Conservation (phyloP, 2,888 invertebrate genomes). For the Eremobia ochroleuca region DNA sequence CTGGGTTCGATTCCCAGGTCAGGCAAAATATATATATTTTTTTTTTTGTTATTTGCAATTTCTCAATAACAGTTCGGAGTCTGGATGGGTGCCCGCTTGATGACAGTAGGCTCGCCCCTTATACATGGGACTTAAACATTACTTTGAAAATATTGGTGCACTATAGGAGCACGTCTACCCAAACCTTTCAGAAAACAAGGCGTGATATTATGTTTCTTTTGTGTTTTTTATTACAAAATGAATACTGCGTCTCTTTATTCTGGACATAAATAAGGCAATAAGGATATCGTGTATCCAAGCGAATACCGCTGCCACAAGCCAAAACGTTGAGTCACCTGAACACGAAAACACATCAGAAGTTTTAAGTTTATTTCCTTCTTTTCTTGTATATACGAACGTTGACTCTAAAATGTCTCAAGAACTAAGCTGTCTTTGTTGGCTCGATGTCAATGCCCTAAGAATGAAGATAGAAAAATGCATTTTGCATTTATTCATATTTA, state of each 20-base stretch:
- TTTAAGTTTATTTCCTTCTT: conserved; percentile 1
- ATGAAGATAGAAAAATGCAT: conserved; percentile 36
- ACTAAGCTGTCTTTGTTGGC: conserved; percentile 9
- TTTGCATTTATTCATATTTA: conserved; percentile 44
- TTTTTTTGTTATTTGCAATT: no score
- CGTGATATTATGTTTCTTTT: not conserved
- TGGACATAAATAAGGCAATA: not conserved
- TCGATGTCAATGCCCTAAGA: conserved; percentile 28
- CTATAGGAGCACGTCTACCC: not conserved
- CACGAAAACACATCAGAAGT: not conserved
- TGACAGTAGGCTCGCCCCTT: not conserved
- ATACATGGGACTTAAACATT: not conserved
- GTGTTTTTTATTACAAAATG: not conserved
- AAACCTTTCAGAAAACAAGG: not conserved
- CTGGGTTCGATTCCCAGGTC: no score
- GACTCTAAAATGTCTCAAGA: not conserved
- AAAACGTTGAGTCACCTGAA: not conserved
- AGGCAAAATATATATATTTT: no score
- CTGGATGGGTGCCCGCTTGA: not conserved
- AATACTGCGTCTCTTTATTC: not conserved
- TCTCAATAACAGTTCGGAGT: no score
- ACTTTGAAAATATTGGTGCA: not conserved
- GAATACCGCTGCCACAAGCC: not conserved
- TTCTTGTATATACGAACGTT: not conserved
- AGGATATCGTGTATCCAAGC: not conserved